Evolutionary conservation across 2,113 vertebrate species (phyloP).

Genomic region (Ovis aries): ARS-UI_Ramb_v3.0 NC_056063.1:44588001-44588500

Average conservation of each 20-base stretch:
- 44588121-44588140: neutral
- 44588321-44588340: neutral
- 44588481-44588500: neutral
- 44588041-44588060: neutral
- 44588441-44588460: neutral
- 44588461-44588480: neutral
- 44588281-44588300: neutral
- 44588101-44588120: neutral
- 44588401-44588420: neutral
- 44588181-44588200: neutral
- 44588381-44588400: neutral
- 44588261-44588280: neutral
- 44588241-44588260: neutral
- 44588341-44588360: neutral
- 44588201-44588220: neutral
- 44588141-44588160: neutral
- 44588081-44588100: neutral
- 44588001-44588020: neutral
- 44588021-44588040: neutral
- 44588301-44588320: neutral
- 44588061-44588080: neutral
- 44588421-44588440: accelerated
- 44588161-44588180: neutral
- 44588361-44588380: neutral
- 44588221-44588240: neutral